These are phyloP conservation scores for Redunca redunca DNA, from an alignment of 2,113 vertebrate genomes.

Conservation along the genomic window DNA sequence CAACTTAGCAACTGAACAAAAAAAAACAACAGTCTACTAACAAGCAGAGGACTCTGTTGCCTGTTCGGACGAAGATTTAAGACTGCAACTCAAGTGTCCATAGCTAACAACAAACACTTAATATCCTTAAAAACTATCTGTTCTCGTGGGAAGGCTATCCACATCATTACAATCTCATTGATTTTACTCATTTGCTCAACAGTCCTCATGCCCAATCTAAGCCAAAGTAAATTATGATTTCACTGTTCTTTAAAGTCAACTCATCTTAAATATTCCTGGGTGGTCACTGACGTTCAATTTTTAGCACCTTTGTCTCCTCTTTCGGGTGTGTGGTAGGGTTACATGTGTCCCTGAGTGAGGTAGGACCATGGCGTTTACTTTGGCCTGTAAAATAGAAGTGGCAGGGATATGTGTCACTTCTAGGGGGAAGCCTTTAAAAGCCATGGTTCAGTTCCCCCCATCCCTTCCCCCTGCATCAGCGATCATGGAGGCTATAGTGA, in stretches of 20 bases:
- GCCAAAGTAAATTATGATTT: background rate
- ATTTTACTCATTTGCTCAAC: background rate
- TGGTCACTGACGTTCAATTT: background rate
- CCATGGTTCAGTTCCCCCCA: no score
- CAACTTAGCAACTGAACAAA: background rate
- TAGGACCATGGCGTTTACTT: background rate
- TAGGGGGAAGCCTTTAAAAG: background rate
- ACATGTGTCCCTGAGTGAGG: background rate
- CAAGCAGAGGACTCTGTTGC: background rate
- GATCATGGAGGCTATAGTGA: accelerated
- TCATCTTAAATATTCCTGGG: background rate
- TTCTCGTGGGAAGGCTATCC: background rate
- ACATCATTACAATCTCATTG: background rate
- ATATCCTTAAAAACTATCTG: background rate
- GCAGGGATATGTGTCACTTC: background rate
- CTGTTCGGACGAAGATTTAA: background rate
- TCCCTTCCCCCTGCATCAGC: background rate
- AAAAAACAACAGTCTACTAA: background rate
- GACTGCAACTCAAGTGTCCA: background rate
- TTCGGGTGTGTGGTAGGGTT: background rate
- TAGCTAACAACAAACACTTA: background rate
- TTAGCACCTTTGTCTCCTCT: background rate
- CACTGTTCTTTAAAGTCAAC: background rate
- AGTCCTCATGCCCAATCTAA: background rate
- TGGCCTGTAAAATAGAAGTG: background rate